A percentile compares a stretch with the other conserved stretches of the same genome.
Evolutionary conservation across 1,140 invertebrate species (phyloP).

Genomic region (Thalassaphorura encarpata): DNA sequence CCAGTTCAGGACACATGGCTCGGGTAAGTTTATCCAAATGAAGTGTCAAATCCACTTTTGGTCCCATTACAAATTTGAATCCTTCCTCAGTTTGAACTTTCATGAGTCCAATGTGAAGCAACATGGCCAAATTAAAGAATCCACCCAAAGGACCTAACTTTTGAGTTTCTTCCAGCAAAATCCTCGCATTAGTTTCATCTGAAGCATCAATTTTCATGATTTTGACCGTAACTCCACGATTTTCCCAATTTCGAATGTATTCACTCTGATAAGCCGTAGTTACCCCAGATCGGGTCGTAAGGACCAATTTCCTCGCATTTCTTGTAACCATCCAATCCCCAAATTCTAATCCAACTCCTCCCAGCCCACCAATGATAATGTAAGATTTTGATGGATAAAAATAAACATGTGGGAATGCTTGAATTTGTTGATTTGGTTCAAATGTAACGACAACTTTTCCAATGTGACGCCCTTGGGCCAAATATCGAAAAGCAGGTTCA

Average conservation of each 20-base stretch:
- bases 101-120: slow-evolving; percentile 46
- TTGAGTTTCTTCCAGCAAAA: slow-evolving; percentile 47
- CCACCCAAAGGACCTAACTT: slow-evolving; percentile 45
- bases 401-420: background rate
- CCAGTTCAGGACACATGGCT: slow-evolving; percentile 36
- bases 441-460: slow-evolving; percentile 79
- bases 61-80: slow-evolving; percentile 46
- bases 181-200: slow-evolving; percentile 34
- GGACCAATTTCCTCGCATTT: slow-evolving; percentile 69
- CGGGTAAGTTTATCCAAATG: slow-evolving; percentile 44
- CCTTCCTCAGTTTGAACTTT: slow-evolving; percentile 45
- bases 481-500: slow-evolving; percentile 58
- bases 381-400: slow-evolving; percentile 36
- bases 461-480: slow-evolving; percentile 77
- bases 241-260: slow-evolving; percentile 64
- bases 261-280: slow-evolving; percentile 76
- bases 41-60: slow-evolving; percentile 69
- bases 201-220: slow-evolving; percentile 43
- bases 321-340: slow-evolving; percentile 77
- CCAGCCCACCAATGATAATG: slow-evolving; percentile 48
- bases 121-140: slow-evolving; percentile 50
- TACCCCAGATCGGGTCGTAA: slow-evolving; percentile 79
- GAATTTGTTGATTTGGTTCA: slow-evolving; percentile 34
- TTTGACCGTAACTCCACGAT: slow-evolving; percentile 55
- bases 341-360: slow-evolving; percentile 67